Evolutionary conservation across 2,113 vertebrate genomes (phyloP), one percentile per base, ranked within the genome.

Genomic region (Calcarius ornatus): DNA sequence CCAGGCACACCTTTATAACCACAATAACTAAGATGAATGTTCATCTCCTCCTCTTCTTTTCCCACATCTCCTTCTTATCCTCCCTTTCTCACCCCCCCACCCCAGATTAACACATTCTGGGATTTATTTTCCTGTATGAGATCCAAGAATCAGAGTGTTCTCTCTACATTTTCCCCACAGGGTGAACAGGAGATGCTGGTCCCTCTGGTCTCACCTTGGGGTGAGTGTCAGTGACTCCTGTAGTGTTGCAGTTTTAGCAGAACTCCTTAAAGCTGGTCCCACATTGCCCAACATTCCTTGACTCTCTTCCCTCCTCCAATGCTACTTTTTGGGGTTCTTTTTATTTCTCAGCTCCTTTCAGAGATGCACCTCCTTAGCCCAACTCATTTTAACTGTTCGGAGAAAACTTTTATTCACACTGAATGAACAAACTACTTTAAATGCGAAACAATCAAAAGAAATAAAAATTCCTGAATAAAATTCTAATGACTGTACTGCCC

Each of bases 11-110:
- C 89, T 91, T 59, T 71, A 48, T 42, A 92, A 86, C 73, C 83
- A 85, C 91, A 87, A 71, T 40, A 56, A 88, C 25, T 72, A 76
- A 45, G 38, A 70, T 3, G 12, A 38, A 54, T 23, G 33, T 51
- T 86, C 72, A 66, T 56, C 68, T 89, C 81, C 81, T 77, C 72
- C 84, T 85, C 81, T 76, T 88, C 70, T 94, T 91, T 96, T 92
- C 90, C 79, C 90, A 86, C 64, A 80, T 88, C 54, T 93, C n/a
- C 54, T 88, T 83, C 27, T 12, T 17, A 24, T 70, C 16, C 68
- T 83, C 35, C 50, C n/a, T 88, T 63, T 73, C 72, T 33, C 54
- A 69, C 6, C 35, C 27, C n/a, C 21, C 48, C 18, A 2, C 23
- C 16, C 3, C 11, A 56, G 40, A 65, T 51, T 3, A 83, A 88